A percentile compares a stretch with the other conserved stretches of the same genome.
phyloP scores from a whole-genome alignment of 2,888 invertebrate species.

The Hemaris fuciformis region DNA sequence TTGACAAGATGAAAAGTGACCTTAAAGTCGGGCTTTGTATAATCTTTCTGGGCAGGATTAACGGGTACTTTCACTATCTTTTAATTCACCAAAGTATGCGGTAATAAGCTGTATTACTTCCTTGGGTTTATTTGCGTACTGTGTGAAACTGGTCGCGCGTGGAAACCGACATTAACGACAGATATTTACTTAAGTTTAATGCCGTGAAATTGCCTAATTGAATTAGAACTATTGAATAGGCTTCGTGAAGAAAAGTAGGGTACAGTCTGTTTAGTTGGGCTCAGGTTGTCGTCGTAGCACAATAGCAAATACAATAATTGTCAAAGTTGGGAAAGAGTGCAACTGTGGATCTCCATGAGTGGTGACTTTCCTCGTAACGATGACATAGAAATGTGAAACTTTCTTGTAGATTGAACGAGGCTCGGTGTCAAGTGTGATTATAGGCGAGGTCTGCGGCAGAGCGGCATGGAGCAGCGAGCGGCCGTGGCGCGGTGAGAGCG shows the following conservation, averaged over 20 bases:
- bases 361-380: conserved; percentile 48
- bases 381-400: conserved; percentile 77
- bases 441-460: conserved; percentile 54
- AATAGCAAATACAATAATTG: background rate
- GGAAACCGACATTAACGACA: background rate
- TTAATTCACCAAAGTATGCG: conserved; percentile 12
- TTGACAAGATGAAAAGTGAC: conserved; percentile 57
- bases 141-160: background rate
- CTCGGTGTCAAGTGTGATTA: conserved; percentile 79
- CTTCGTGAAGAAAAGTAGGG: conserved; percentile 39
- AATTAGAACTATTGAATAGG: conserved; percentile 60
- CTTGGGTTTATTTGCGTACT: background rate
- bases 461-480: conserved; percentile 20
- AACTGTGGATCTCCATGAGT: conserved; percentile 30
- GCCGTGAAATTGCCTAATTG: conserved; percentile 64
- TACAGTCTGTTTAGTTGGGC: conserved; percentile 32
- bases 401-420: conserved; percentile 71
- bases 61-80: conserved; percentile 56
- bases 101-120: background rate
- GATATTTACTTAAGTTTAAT: conserved; percentile 24
- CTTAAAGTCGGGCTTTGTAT: conserved; percentile 53
- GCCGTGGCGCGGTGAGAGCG: conserved; percentile 67
- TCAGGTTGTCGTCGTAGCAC: conserved; percentile 17
- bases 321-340: conserved; percentile 23
- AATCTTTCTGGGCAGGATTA: conserved; percentile 55